These are phyloP conservation scores for Eulithis prunata DNA, from an alignment of 2,888 invertebrate species.

Conservation along the genomic window DNA sequence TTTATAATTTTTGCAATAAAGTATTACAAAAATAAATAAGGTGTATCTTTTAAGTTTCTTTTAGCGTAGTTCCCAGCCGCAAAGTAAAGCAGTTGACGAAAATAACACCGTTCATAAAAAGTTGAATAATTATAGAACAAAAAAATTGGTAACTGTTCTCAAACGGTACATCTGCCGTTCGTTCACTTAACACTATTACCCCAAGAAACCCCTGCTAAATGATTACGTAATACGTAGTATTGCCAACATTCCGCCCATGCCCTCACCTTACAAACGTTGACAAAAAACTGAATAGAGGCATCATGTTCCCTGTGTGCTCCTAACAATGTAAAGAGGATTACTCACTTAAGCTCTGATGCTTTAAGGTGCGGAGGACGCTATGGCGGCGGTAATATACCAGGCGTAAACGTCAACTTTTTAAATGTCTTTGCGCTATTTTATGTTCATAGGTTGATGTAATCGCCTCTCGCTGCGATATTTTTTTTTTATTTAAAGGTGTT, in stretches of 20 bases:
- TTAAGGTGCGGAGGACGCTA: not conserved
- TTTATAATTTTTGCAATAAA: too few relatives aligned
- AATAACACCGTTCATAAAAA: too few relatives aligned
- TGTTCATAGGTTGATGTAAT: too few relatives aligned
- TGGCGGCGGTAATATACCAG: not conserved
- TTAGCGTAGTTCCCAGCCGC: not conserved
- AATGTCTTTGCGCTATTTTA: too few relatives aligned
- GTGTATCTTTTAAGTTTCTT: too few relatives aligned
- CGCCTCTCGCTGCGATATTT: too few relatives aligned
- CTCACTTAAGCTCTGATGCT: constrained; percentile 10
- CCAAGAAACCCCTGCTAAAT: constrained; percentile 22
- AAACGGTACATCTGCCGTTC: constrained; percentile 23
- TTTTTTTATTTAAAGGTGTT: too few relatives aligned
- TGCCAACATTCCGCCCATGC: constrained; percentile 42
- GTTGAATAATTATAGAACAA: not conserved
- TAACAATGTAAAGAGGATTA: constrained; percentile 35
- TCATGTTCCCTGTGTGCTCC: constrained; percentile 39
- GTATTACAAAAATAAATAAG: too few relatives aligned
- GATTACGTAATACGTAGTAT: constrained; percentile 4
- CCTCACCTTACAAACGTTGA: constrained; percentile 10
- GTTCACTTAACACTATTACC: constrained; percentile 14
- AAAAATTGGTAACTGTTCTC: not conserved
- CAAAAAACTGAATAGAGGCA: constrained; percentile 37
- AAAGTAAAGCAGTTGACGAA: too few relatives aligned
- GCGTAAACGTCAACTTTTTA: too few relatives aligned